Evolutionary conservation across 1,140 invertebrate genomes (phyloP), one percentile per base, ranked within the genome.

Genomic region (Leptopilina clavipes): DNA sequence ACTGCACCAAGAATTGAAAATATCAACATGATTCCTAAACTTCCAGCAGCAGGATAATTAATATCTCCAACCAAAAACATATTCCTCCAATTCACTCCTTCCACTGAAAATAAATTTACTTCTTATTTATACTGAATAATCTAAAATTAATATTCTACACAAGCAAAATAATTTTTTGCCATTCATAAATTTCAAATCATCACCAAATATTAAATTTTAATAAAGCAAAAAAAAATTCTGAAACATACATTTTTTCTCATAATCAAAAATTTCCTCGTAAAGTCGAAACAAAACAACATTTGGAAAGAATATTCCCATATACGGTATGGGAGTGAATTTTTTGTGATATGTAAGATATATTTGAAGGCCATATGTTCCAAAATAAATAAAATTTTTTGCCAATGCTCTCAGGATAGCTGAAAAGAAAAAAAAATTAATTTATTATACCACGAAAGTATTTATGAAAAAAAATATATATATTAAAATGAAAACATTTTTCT

Each of bases 11-110:
- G 52, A 17, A 90, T 78, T 25, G 92, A 82, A 71, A 92, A 90
- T 17, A 91, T 78, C 22, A 92, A 79, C 37, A 91, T 82, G 79
- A 91, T 84, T n/a, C 88, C 84, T 80, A 93, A 82, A 71, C 81
- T 83, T 22, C 82, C 82, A 52, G 85, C 91, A 73, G 92, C 90
- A 65, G 89, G 86, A 83, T 93, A 93, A 74, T 90, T 90, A 7
- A 90, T 88, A 48, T 92, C 87, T 3, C 92, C 87, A 14, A 88
- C 88, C 5, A 78, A 17, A 17, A 83, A 87, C 9, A 94, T 81
- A 75, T 65, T 65, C 12, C 14, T 14, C 59, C 59, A 65, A n/a
- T 22, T 22, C 1, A 65, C 25, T 65, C 59, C 59, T 14, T 31
- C 19, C 12, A n/a, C 59, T 65, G 59, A 25, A n/a, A 14, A 65